A percentile compares a stretch with the other conserved stretches of the same genome.
Conservation (phyloP, 2,888 invertebrate species). For the Ormyrus pomaceus region DNA sequence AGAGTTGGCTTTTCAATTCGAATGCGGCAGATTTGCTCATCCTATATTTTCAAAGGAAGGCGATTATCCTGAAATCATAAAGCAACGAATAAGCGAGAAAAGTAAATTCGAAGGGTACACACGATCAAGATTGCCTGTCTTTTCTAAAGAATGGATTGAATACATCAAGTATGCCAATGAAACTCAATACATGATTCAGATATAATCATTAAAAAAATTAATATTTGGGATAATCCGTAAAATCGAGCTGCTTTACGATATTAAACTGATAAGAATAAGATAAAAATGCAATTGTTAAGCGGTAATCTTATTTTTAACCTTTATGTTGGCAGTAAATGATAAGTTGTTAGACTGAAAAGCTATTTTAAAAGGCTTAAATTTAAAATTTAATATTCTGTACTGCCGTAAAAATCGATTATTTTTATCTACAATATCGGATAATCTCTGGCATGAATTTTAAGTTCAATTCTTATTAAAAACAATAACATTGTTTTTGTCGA, state of each 20-base stretch:
- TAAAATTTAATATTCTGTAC: no score
- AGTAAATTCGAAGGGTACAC: conserved; percentile 75
- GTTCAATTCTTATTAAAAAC: background rate
- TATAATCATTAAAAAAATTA: background rate
- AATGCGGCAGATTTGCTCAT: conserved; percentile 76
- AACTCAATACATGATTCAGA: background rate
- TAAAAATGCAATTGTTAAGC: background rate
- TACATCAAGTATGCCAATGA: conserved; percentile 73
- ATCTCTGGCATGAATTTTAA: background rate
- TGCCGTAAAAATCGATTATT: background rate
- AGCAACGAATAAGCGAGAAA: conserved; percentile 71
- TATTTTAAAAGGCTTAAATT: no score
- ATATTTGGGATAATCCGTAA: background rate
- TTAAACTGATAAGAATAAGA: background rate
- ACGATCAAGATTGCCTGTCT: conserved; percentile 75
- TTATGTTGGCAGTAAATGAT: background rate
- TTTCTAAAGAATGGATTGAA: conserved; percentile 78
- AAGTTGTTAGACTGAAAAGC: no score
- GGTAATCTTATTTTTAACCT: background rate
- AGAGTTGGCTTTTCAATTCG: conserved; percentile 68
- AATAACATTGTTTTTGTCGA: background rate
- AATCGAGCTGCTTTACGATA: background rate
- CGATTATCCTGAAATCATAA: conserved; percentile 78
- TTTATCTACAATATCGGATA: background rate
- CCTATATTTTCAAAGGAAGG: conserved; percentile 76